These are phyloP conservation scores for Schizotus pectinicornis DNA, from an alignment of 2,888 invertebrate genomes.

Conservation along the genomic window DNA sequence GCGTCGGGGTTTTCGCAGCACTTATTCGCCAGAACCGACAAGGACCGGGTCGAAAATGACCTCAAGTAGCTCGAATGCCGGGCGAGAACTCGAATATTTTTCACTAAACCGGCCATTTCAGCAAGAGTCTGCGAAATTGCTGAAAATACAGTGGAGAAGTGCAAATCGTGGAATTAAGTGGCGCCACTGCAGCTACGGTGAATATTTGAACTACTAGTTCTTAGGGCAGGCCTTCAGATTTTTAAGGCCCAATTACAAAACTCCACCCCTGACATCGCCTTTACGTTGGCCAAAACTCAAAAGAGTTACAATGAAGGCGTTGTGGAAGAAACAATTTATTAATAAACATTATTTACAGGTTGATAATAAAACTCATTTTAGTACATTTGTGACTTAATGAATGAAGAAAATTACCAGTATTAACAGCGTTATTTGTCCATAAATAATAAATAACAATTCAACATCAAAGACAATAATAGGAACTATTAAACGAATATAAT, in stretches of 20 bases:
- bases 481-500: background rate
- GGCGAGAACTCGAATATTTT: constrained; percentile 38
- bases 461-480: constrained; percentile 19
- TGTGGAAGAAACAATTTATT: constrained; percentile 25
- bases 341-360: constrained; percentile 16
- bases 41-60: constrained; percentile 36
- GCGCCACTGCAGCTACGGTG: too few relatives aligned
- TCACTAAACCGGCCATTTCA: constrained; percentile 42
- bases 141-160: too few relatives aligned
- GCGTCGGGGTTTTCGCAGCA: constrained; percentile 6
- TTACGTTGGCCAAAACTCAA: too few relatives aligned
- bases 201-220: too few relatives aligned
- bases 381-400: constrained; percentile 7
- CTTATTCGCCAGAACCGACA: constrained; percentile 36
- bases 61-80: constrained; percentile 36
- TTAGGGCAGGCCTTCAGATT: too few relatives aligned
- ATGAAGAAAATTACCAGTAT: constrained; percentile 11
- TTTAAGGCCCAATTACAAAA: too few relatives aligned
- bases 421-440: constrained; percentile 2
- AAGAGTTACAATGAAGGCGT: too few relatives aligned
- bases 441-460: constrained; percentile 5
- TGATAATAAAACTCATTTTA: constrained; percentile 11
- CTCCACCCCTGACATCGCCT: too few relatives aligned
- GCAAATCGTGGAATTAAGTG: too few relatives aligned
- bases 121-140: too few relatives aligned